Conservation (phyloP, 2,797 vertebrate species). For the Hylomyscus alleni region DNA sequence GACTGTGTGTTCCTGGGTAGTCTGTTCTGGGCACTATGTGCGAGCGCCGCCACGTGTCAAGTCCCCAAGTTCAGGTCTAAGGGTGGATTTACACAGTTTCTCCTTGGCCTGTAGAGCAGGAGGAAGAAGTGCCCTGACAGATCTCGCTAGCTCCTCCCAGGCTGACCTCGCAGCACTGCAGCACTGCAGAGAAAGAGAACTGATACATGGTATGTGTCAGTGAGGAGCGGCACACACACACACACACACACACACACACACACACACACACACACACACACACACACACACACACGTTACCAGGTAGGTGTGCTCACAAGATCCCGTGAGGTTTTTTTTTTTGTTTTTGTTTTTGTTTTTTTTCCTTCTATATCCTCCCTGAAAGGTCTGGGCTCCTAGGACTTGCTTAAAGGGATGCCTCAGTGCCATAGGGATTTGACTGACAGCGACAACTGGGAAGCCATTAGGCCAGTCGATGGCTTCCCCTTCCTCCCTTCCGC, state of each 20-base stretch:
- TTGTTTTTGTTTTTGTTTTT: no score
- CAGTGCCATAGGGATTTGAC: conserved; percentile 52
- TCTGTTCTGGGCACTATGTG: neutral
- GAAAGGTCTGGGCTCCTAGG: neutral
- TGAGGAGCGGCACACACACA: neutral
- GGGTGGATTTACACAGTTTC: neutral
- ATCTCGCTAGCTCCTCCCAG: neutral
- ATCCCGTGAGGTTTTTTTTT: neutral
- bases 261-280: neutral
- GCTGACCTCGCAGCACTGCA: no score
- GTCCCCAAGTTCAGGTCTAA: neutral
- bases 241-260: neutral
- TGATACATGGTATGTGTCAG: neutral
- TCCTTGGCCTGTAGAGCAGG: neutral
- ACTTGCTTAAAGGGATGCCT: conserved; percentile 33
- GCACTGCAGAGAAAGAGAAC: neutral
- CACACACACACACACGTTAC: neutral
- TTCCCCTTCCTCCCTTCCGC: neutral
- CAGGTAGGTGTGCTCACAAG: neutral
- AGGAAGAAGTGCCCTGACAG: neutral
- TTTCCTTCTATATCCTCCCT: neutral
- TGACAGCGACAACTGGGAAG: conserved; percentile 58
- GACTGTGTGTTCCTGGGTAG: neutral
- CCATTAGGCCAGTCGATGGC: conserved; percentile 18
- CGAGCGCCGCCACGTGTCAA: conserved; percentile 61